Conservation (phyloP, 1,140 invertebrate genomes). For the Bombus superbus region DNA sequence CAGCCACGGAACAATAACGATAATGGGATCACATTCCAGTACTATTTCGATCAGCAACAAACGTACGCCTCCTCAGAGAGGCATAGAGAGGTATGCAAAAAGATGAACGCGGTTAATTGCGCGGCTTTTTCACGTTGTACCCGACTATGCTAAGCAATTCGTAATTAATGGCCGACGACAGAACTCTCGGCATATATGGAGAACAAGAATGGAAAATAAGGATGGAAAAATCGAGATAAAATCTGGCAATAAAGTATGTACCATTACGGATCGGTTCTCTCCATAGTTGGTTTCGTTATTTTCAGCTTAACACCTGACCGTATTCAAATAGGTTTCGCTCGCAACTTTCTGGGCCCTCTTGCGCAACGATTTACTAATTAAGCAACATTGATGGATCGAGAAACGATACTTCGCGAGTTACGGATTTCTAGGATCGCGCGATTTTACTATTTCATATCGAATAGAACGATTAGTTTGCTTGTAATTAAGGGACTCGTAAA, state of each 20-base stretch:
- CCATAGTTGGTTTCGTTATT: slow-evolving; percentile 2
- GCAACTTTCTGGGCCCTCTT: not conserved
- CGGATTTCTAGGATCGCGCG: not conserved
- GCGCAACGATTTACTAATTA: not conserved
- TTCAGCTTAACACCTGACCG: not conserved
- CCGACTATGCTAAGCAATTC: slow-evolving; percentile 23
- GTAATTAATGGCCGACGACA: slow-evolving; percentile 22
- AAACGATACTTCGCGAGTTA: not conserved
- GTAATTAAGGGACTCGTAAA: too few species aligned
- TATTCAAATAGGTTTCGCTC: not conserved
- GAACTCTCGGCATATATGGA: slow-evolving; percentile 4
- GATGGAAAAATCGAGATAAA: slow-evolving; percentile 23
- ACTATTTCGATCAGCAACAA: not conserved
- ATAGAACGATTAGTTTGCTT: not conserved
- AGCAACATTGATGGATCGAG: not conserved
- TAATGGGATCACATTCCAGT: slow-evolving; percentile 14
- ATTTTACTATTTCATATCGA: not conserved
- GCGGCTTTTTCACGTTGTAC: slow-evolving; percentile 15
- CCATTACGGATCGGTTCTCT: not conserved
- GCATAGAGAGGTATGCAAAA: slow-evolving; percentile 15
- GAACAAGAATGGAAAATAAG: slow-evolving; percentile 9
- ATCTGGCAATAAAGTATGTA: slow-evolving; percentile 25
- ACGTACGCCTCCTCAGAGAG: slow-evolving; percentile 5
- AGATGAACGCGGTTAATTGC: slow-evolving; percentile 33
- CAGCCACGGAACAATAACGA: not conserved